phyloP scores from a whole-genome alignment of 2,797 vertebrate genomes.

The Onychomys torridus region DNA sequence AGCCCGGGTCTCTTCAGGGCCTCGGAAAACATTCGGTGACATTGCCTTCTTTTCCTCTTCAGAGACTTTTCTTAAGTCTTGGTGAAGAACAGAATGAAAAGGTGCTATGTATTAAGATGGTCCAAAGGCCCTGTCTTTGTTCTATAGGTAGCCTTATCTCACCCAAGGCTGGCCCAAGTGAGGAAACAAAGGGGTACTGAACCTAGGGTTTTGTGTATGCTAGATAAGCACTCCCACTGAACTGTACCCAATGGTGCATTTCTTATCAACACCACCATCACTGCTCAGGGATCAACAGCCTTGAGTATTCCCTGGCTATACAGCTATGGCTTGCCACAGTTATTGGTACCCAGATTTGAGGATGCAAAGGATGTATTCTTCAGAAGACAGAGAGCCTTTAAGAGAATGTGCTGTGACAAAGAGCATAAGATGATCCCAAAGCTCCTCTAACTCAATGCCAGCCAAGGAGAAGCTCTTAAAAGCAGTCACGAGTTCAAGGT shows the following conservation, averaged over 20 bases:
- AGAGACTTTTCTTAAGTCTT: background rate
- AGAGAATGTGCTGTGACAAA: background rate
- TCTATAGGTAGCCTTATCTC: background rate
- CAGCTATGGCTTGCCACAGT: background rate
- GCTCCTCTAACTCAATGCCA: background rate
- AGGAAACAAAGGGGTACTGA: background rate
- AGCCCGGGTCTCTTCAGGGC: background rate
- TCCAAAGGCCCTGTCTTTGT: background rate
- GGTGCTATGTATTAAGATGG: background rate
- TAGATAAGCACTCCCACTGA: background rate
- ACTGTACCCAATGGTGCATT: background rate
- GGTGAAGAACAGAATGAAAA: slow-evolving; percentile 33
- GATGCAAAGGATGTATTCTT: background rate
- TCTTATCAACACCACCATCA: background rate
- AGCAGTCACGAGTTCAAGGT: slow-evolving; percentile 22
- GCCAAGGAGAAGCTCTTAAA: background rate
- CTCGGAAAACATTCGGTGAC: background rate
- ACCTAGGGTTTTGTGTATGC: too few relatives aligned
- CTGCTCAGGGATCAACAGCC: background rate
- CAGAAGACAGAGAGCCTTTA: slow-evolving; percentile 18
- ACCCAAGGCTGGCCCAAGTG: background rate
- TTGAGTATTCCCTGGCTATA: background rate
- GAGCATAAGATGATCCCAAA: background rate
- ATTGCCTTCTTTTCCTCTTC: background rate
- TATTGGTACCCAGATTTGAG: background rate